Conservation (phyloP, 2,888 invertebrate genomes). For the Mantis religiosa region DNA sequence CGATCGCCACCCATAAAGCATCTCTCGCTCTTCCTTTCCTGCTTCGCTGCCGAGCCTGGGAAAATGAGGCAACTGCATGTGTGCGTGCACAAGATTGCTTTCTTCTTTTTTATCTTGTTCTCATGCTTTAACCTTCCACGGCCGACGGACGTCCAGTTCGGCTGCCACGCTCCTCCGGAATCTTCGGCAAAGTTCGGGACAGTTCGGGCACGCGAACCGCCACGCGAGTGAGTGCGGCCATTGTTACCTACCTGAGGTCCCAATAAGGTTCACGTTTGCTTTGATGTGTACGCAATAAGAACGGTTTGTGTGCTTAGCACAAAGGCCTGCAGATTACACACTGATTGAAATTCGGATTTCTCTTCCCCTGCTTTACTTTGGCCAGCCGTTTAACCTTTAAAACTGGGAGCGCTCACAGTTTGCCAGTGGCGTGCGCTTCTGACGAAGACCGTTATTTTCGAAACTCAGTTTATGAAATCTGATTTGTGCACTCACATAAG, state of each 20-base stretch:
- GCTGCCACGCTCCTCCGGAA: constrained; percentile 26
- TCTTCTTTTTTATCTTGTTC: neutral
- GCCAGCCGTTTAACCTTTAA: no score
- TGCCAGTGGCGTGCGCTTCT: no score
- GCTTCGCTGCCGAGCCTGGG: constrained; percentile 23
- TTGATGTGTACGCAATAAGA: no score
- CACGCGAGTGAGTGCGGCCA: constrained; percentile 26
- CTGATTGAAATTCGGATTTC: no score
- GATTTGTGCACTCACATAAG: no score
- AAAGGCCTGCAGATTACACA: no score
- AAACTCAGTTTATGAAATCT: no score
- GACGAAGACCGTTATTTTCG: no score
- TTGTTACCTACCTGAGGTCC: constrained; percentile 14
- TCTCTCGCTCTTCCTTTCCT: neutral
- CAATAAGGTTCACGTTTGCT: neutral
- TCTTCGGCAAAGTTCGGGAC: constrained; percentile 27
- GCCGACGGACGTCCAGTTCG: neutral
- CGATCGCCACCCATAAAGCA: constrained; percentile 18
- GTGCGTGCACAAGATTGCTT: neutral
- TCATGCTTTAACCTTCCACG: neutral
- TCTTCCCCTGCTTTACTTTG: no score
- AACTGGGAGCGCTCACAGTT: no score
- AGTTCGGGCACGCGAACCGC: constrained; percentile 31
- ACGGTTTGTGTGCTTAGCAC: no score
- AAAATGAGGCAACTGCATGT: constrained; percentile 14